Evolutionary conservation across 2,113 vertebrate genomes (phyloP), one percentile per base, ranked within the genome.

Genomic region (Mellivora capensis): DNA sequence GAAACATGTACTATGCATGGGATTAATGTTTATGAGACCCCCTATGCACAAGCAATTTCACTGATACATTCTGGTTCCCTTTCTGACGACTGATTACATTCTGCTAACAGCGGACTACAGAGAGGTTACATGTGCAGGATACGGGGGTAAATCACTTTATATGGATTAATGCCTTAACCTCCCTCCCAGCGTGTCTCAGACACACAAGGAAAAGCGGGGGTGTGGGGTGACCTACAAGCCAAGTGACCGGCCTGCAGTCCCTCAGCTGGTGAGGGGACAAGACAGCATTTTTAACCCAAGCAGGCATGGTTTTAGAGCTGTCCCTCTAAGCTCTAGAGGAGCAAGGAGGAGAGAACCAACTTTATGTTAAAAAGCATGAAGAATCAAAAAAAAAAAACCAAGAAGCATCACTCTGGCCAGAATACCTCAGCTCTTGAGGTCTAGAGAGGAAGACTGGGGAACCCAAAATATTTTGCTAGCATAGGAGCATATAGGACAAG

Each of bases 211-310:
- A 52, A 39, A 6, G 0, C 0, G 42, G 62, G 34, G 4, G 17
- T n/a, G n/a, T n/a, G 12, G 31, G 79, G 47, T 3, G 12, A 8
- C 0, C 1, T 2, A 2, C 13, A 14, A 59, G 37, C 37, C 6
- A 4, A 23, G 6, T 11, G 0, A 15, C 4, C 0, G 0, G 1
- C 3, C 23, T 57, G 6, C 0, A 3, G 17, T 52, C 47, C 10
- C 34, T 27, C 20, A 42, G 2, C 11, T 0, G 25, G 37, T 15
- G 20, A n/a, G 15, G 27, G 14, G 13, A 13, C 8, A 23, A 47
- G 34, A 12, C 2, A 2, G 7, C 54, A 7, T 21, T 23, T 9
- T 6, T 11, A 29, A 47, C 2, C 4, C 34, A 20, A 9, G 49
- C 15, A 7, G 47, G 8, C 5, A 0, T 3, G 7, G 27, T 31